These are phyloP conservation scores for Periophthalmus modestus DNA, from an alignment of 2,113 vertebrate genomes.

Conservation along the genomic window DNA sequence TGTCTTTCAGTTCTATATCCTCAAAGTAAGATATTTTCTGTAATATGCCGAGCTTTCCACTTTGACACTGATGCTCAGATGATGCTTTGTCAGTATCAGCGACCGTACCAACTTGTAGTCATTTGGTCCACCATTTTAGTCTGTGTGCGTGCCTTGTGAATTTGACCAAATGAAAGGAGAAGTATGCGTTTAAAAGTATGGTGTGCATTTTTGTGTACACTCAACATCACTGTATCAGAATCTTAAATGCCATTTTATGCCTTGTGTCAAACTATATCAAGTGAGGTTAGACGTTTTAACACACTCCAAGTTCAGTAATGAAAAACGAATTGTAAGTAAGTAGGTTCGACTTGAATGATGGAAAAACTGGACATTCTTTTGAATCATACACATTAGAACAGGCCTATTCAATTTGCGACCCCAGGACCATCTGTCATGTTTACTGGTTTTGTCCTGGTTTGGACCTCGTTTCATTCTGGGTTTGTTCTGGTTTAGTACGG, in stretches of 20 bases:
- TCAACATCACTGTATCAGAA: neutral
- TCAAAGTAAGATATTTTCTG: neutral
- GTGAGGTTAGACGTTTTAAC: too few relatives aligned
- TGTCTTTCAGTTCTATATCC: neutral
- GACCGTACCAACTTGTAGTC: neutral
- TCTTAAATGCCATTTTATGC: neutral
- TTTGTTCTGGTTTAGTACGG: too few relatives aligned
- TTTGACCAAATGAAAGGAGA: constrained; percentile 1
- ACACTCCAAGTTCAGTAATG: too few relatives aligned
- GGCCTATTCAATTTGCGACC: too few relatives aligned
- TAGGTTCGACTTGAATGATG: too few relatives aligned
- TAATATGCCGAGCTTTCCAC: neutral
- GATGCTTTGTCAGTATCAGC: neutral
- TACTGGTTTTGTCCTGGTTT: too few relatives aligned
- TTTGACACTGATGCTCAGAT: constrained; percentile 1
- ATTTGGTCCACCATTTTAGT: neutral
- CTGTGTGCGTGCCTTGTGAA: neutral
- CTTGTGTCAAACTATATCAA: neutral
- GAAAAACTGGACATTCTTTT: too few relatives aligned
- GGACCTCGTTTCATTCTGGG: too few relatives aligned
- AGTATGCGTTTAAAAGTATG: neutral
- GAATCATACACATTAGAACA: too few relatives aligned
- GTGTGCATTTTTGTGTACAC: neutral
- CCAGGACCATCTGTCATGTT: too few relatives aligned
- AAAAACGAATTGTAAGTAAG: too few relatives aligned